Evolutionary conservation across 2,888 invertebrate species (phyloP).

Genomic region (Sicus ferrugineus): DNA sequence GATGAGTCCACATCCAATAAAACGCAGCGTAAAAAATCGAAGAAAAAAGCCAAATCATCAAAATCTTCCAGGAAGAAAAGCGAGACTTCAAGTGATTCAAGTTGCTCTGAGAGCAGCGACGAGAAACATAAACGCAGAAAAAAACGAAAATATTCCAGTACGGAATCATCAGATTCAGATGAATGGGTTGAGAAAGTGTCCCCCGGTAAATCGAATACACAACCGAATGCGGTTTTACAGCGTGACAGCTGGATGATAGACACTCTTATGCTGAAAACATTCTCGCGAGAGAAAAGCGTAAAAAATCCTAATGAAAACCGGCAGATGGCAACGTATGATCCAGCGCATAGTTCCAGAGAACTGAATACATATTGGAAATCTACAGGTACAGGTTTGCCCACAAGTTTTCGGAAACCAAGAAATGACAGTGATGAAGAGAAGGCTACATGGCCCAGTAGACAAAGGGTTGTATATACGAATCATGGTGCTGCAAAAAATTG

Average conservation of each 20-base stretch:
- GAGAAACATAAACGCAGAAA: background rate
- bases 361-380: slow-evolving; percentile 93
- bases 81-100: slow-evolving; percentile 7
- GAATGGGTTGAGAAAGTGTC: slow-evolving; percentile 71
- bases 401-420: slow-evolving; percentile 65
- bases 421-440: slow-evolving; percentile 57
- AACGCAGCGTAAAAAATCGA: slow-evolving; percentile 46
- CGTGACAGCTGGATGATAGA: slow-evolving; percentile 86
- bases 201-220: background rate
- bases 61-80: slow-evolving; percentile 39
- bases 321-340: slow-evolving; percentile 71
- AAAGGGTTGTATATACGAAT: slow-evolving; percentile 11
- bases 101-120: background rate
- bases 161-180: slow-evolving; percentile 50
- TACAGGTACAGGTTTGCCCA: slow-evolving; percentile 85
- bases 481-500: slow-evolving; percentile 33
- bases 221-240: slow-evolving; percentile 45
- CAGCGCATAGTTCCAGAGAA: slow-evolving; percentile 77
- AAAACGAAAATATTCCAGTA: slow-evolving; percentile 4
- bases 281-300: slow-evolving; percentile 64
- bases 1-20: slow-evolving; percentile 57
- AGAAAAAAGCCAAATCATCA: slow-evolving; percentile 21
- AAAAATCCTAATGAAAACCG: slow-evolving; percentile 66
- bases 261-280: slow-evolving; percentile 62
- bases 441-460: background rate